Percentiles rank a stretch among this genome's conserved stretches.
Conservation (phyloP, 2,888 invertebrate species). For the Cylloceria caligata region DNA sequence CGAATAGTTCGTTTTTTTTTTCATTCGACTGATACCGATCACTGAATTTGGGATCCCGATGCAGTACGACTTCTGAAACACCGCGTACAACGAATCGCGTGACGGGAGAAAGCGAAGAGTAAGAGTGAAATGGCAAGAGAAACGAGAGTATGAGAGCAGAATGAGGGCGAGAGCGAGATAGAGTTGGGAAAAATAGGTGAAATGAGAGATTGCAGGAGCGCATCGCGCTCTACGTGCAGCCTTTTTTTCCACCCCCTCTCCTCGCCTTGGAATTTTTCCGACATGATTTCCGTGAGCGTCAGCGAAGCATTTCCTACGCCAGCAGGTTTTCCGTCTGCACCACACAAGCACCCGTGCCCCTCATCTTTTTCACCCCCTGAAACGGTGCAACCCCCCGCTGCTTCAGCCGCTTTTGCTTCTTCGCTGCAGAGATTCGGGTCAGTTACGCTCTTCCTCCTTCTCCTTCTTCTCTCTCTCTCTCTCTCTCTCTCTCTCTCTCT, state of each 20-base stretch:
- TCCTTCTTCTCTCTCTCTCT: slow-evolving; percentile 15
- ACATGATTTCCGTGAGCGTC: slow-evolving; percentile 76
- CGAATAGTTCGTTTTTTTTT: background rate
- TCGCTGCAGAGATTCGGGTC: slow-evolving; percentile 79
- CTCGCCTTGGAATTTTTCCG: slow-evolving; percentile 66
- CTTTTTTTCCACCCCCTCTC: slow-evolving; percentile 50
- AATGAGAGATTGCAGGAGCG: slow-evolving; percentile 58
- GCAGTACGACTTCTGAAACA: slow-evolving; percentile 3
- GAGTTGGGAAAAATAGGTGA: slow-evolving; percentile 28
- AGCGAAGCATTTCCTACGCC: slow-evolving; percentile 79
- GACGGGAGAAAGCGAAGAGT: slow-evolving; percentile 26
- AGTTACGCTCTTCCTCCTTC: slow-evolving; percentile 67
- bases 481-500: slow-evolving; percentile 48
- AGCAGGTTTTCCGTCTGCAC: slow-evolving; percentile 80
- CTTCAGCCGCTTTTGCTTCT: slow-evolving; percentile 34
- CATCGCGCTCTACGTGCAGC: slow-evolving; percentile 51
- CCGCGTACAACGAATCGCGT: slow-evolving; percentile 40
- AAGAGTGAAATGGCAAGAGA: slow-evolving; percentile 20
- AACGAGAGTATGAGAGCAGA: slow-evolving; percentile 11
- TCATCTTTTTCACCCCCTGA: slow-evolving; percentile 13
- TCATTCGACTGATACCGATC: background rate
- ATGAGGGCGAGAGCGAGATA: slow-evolving; percentile 26
- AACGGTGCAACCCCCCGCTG: slow-evolving; percentile 38
- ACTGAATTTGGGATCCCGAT: no score
- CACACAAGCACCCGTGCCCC: slow-evolving; percentile 50